These are phyloP conservation scores for Entosphenus tridentatus DNA, from an alignment of 2,113 vertebrate genomes.

Conservation along the genomic window DNA sequence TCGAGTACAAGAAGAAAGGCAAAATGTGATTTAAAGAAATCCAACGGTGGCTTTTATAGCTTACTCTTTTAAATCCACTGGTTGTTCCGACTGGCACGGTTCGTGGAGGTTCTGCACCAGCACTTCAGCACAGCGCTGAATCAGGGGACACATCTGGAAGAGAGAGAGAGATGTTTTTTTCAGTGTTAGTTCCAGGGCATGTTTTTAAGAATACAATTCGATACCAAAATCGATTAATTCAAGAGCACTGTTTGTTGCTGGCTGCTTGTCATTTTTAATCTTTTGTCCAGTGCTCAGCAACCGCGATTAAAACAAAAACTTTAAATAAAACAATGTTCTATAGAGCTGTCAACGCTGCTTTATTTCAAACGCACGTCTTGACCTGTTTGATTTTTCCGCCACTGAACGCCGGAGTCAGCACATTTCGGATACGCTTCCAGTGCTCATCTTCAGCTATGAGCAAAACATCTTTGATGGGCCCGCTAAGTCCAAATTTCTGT, in stretches of 20 bases:
- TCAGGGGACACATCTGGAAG: conserved; percentile 42
- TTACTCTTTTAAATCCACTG: conserved; percentile 32
- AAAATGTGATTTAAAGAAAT: no score
- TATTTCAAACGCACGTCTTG: neutral
- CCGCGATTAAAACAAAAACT: no score
- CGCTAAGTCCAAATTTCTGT: conserved; percentile 8
- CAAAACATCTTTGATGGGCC: conserved; percentile 19
- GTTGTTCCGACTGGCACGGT: conserved; percentile 12
- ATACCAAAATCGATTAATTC: no score
- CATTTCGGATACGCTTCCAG: conserved; percentile 29
- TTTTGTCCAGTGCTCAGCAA: no score
- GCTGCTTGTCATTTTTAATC: no score
- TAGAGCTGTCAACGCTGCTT: no score
- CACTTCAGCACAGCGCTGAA: conserved; percentile 25
- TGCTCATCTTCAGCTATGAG: conserved; percentile 20
- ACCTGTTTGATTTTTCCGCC: conserved; percentile 31
- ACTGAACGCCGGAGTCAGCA: conserved; percentile 30
- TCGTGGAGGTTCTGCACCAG: conserved; percentile 23
- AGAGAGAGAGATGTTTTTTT: conserved; percentile 6
- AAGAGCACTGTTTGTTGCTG: no score
- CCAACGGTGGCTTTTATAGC: conserved; percentile 11
- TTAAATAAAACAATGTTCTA: no score
- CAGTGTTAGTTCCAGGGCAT: no score
- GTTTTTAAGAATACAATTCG: no score
- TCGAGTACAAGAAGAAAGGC: no score